These are phyloP conservation scores for Gephyroberyx darwinii DNA, from an alignment of 2,797 vertebrate species.

Conservation along the genomic window DNA sequence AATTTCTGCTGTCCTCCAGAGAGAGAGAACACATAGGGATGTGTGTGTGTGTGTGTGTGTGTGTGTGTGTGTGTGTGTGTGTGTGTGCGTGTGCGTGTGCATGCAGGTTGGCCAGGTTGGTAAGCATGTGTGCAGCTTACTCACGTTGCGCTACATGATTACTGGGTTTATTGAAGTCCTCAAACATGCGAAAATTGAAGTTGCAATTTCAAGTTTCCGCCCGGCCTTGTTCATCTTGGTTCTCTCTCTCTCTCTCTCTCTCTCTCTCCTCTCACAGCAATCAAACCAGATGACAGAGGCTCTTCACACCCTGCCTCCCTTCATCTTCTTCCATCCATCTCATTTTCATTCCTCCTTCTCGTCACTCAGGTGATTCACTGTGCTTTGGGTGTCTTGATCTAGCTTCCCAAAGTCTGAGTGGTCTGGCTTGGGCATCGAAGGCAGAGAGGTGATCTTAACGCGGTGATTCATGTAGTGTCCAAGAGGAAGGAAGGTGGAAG, in stretches of 20 bases:
- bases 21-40: conserved; percentile 3
- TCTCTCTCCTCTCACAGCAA: conserved; percentile 15
- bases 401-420: conserved; percentile 82
- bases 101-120: background rate
- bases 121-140: too few relatives aligned
- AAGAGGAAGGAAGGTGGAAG: conserved; percentile 74
- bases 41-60: background rate
- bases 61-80: background rate
- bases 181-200: too few relatives aligned
- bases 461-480: conserved; percentile 86
- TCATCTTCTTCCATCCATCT: conserved; percentile 38
- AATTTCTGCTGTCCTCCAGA: conserved; percentile 34
- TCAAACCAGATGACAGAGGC: conserved; percentile 42
- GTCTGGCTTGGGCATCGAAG: conserved; percentile 62
- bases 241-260: background rate
- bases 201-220: too few relatives aligned
- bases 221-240: too few relatives aligned
- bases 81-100: background rate
- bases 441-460: conserved; percentile 82
- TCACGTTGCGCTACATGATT: too few relatives aligned
- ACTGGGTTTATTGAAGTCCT: too few relatives aligned
- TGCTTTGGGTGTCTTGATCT: conserved; percentile 76
- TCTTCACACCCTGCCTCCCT: conserved; percentile 30
- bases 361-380: conserved; percentile 55
- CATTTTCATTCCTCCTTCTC: conserved; percentile 34